Base-by-base conservation (phyloP, 2,113 vertebrate genomes). In the Sorex fumeus region DNA sequence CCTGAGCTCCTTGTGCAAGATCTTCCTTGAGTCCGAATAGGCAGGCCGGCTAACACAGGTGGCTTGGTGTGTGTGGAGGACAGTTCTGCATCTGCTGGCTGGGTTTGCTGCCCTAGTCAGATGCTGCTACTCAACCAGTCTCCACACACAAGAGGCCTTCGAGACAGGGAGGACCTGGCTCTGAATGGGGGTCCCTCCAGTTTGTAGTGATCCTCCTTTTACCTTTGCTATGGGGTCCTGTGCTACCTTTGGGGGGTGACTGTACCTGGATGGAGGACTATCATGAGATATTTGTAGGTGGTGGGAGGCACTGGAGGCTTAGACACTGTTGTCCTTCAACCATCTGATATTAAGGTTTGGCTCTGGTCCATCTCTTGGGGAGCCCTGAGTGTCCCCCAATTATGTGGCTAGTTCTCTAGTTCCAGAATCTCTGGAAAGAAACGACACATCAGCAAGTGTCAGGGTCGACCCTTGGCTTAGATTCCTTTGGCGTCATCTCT, bases 261-360 rank as follows among this genome's bases (percentile, higher is more conserved):
- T 21, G 66, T 45, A 6, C 2, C 0, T 1, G 2, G 16, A 21
- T 2, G 12, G 70, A 8, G 32, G 18, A 6, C 1, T 15, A 16
- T 36, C 67, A 45, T 25, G 1, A 28, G 60, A 15, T 10, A 84
- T 27, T n/a, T 30, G 32, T 28, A 16, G 28, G n/a, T n/a, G n/a
- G n/a, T 0, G 1, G n/a, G 32, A 30, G 53, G 12, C 64, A 0
- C 75, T 75, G 47, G 66, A 86, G 70, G 64, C 50, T 40, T 25
- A n/a, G 74, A 32, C 15, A 19, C 2, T 57, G 4, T 4, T 5
- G 23, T 23, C 36, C 21, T 34, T 57, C 5, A 70, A 10, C 23
- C 2, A 83, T 57, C 27, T 28, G 34, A 66, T 50, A 1, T 2
- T 27, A 50, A 67, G 53, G 12, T 72, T 79, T 67, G 66, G 25